Evolutionary conservation across 2,888 invertebrate genomes (phyloP).

Genomic region (Thera obeliscata): DNA sequence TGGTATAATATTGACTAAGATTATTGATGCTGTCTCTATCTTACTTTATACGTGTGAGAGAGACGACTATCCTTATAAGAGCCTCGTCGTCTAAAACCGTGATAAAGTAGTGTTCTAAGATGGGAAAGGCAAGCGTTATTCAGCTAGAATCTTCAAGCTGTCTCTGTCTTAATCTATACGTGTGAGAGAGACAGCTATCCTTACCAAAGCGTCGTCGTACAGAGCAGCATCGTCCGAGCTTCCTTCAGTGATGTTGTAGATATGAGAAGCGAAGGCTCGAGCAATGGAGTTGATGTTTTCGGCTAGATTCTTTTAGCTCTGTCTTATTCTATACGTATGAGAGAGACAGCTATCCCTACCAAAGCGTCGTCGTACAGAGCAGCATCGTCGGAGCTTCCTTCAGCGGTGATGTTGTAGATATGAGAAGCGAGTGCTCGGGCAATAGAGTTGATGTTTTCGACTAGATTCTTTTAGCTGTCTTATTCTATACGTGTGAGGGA

Average conservation of each 20-base stretch:
- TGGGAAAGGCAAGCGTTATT: constrained; percentile 89
- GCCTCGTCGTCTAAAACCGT: constrained; percentile 86
- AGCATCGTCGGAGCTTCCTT: constrained; percentile 58
- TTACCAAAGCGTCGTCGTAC: constrained; percentile 85
- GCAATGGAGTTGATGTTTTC: too few species aligned
- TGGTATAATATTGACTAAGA: too few species aligned
- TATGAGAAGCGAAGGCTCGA: constrained; percentile 77
- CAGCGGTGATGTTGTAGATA: constrained; percentile 88
- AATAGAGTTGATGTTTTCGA: constrained; percentile 88
- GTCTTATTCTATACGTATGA: neutral
- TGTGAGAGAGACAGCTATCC: too few species aligned
- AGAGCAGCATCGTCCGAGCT: constrained; percentile 78
- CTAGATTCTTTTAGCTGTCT: constrained; percentile 83
- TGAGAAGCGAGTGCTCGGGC: constrained; percentile 94
- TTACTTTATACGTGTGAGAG: neutral
- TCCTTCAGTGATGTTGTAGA: constrained; percentile 70
- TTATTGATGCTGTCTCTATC: neutral
- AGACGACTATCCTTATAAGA: constrained; percentile 81
- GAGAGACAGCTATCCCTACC: constrained; percentile 75
- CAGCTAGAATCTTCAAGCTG: neutral
- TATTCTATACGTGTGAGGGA: too few species aligned
- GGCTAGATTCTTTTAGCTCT: neutral
- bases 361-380: constrained; percentile 89
- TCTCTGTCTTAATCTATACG: neutral
- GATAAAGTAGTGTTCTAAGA: constrained; percentile 86